These are phyloP conservation scores for Peromyscus polionotus DNA, from an alignment of 2,113 vertebrate genomes.

Conservation along the genomic window DNA sequence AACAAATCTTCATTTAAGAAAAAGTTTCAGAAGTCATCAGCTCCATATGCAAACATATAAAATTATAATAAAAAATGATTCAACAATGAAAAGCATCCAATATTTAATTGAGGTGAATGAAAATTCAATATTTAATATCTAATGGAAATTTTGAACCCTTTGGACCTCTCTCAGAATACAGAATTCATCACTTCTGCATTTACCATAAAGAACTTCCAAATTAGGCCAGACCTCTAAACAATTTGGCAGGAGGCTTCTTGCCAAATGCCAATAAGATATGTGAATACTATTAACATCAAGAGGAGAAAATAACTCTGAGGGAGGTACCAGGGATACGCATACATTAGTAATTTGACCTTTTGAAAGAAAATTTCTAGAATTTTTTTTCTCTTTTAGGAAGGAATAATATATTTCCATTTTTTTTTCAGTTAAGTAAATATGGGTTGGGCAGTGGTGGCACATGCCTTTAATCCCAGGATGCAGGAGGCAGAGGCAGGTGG, in stretches of 20 bases:
- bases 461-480: no score
- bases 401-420: neutral
- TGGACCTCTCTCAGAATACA: neutral
- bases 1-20: neutral
- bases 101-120: neutral
- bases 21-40: neutral
- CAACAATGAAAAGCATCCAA: neutral
- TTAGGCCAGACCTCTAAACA: neutral
- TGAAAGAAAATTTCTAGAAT: neutral
- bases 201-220: neutral
- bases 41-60: conserved; percentile 36
- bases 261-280: conserved; percentile 4
- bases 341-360: neutral
- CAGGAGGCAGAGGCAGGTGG: no score
- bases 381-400: neutral
- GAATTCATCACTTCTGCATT: neutral
- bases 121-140: conserved; percentile 22
- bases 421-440: no score
- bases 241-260: neutral
- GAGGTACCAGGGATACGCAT: neutral
- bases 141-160: neutral
- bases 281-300: conserved; percentile 2
- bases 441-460: no score
- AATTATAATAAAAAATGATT: conserved; percentile 33
- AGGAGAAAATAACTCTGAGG: neutral